Conservation (phyloP, 2,888 invertebrate genomes). For the Polydesmus complanatus region DNA sequence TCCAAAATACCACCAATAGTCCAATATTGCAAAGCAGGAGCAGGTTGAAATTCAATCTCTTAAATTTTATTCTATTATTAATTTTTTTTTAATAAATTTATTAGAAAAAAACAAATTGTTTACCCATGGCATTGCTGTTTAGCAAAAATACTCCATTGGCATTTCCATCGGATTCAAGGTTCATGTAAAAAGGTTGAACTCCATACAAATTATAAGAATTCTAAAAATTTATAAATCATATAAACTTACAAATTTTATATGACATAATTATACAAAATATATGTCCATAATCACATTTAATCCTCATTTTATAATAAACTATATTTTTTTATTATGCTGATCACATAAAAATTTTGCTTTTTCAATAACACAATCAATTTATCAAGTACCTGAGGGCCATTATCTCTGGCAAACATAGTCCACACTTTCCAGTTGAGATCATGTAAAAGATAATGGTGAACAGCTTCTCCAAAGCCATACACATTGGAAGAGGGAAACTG, state of each 20-base stretch:
- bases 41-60: slow-evolving; percentile 69
- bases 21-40: slow-evolving; percentile 67
- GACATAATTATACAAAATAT: neutral
- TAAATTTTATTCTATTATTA: neutral
- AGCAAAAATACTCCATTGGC: slow-evolving; percentile 61
- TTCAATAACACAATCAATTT: neutral
- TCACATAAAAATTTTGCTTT: neutral
- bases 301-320: neutral
- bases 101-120: neutral
- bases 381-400: slow-evolving; percentile 3
- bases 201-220: slow-evolving; percentile 52
- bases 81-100: neutral
- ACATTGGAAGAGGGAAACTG: slow-evolving; percentile 47
- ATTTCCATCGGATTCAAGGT: slow-evolving; percentile 51
- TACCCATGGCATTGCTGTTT: slow-evolving; percentile 76
- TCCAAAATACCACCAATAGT: slow-evolving; percentile 68
- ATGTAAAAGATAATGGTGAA: slow-evolving; percentile 43
- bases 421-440: slow-evolving; percentile 27
- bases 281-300: neutral
- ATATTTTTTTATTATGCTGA: no score
- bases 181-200: slow-evolving; percentile 66
- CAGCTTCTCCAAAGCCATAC: slow-evolving; percentile 62
- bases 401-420: slow-evolving; percentile 13
- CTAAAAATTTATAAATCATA: slow-evolving; percentile 34
- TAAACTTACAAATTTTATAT: no score